These are phyloP conservation scores for Nymphalis c-album DNA, from an alignment of 2,888 invertebrate species.

Conservation along the genomic window DNA sequence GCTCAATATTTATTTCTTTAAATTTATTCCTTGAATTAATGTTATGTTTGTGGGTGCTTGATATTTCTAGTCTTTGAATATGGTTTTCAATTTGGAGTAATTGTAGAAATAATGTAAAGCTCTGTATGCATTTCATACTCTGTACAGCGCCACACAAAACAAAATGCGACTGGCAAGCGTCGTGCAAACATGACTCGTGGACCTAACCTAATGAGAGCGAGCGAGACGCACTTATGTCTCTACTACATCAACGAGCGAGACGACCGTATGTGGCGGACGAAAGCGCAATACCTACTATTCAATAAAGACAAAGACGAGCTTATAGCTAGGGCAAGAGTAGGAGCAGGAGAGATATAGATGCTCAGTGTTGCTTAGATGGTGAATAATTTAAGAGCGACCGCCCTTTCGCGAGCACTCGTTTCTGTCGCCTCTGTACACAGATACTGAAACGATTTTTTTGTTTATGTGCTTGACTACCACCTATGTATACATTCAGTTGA, in stretches of 20 bases:
- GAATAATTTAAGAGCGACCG: conserved; percentile 75
- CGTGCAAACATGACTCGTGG: conserved; percentile 70
- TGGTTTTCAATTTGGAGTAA: too few relatives aligned
- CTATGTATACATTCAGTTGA: too few relatives aligned
- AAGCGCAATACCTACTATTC: conserved; percentile 73
- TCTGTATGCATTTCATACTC: conserved; percentile 46
- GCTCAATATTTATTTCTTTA: too few relatives aligned
- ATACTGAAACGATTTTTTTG: conserved; percentile 26
- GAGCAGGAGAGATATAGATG: conserved; percentile 56
- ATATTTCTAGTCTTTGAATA: too few relatives aligned
- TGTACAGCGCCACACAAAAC: conserved; percentile 49
- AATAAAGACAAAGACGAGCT: conserved; percentile 48
- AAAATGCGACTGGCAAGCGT: conserved; percentile 76
- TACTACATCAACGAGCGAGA: conserved; percentile 48
- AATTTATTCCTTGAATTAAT: too few relatives aligned
- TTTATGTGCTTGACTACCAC: conserved; percentile 25
- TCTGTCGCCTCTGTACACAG: conserved; percentile 38
- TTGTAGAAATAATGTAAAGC: neutral
- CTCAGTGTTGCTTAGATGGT: conserved; percentile 70
- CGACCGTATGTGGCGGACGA: conserved; percentile 70
- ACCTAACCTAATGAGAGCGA: conserved; percentile 79
- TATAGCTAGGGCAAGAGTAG: conserved; percentile 34
- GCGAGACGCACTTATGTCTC: conserved; percentile 52
- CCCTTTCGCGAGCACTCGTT: conserved; percentile 60
- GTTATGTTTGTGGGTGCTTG: too few relatives aligned